phyloP scores from a whole-genome alignment of 2,888 invertebrate genomes.

The Tipula helvola region DNA sequence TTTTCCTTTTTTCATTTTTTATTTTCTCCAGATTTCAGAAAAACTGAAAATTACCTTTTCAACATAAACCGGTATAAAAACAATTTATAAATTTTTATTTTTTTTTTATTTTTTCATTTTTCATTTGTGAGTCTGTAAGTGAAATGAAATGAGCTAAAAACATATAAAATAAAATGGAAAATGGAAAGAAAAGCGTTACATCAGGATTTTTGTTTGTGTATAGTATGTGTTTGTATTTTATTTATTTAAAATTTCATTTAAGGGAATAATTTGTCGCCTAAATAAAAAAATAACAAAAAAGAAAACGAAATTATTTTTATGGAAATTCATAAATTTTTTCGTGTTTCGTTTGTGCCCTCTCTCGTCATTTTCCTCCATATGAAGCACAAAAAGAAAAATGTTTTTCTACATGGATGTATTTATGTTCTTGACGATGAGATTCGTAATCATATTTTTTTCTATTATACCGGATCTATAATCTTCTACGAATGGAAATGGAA shows the following conservation, averaged over 20 bases:
- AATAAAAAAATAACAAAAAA: neutral
- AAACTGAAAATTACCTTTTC: slow-evolving; percentile 4
- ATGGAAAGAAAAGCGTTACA: neutral
- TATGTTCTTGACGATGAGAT: neutral
- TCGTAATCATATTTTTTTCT: neutral
- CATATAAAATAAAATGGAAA: neutral
- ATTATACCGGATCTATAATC: neutral
- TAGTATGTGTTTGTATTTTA: neutral
- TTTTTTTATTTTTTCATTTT: neutral
- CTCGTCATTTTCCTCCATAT: neutral
- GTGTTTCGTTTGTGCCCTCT: neutral
- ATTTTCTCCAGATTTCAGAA: neutral
- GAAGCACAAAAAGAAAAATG: neutral
- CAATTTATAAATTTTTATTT: neutral
- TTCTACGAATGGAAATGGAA: neutral
- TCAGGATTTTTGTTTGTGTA: neutral
- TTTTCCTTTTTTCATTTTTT: neutral
- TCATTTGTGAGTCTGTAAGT: neutral
- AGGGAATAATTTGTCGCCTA: neutral
- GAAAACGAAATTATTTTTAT: neutral
- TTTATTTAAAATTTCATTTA: slow-evolving; percentile 4
- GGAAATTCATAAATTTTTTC: neutral
- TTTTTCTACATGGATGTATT: neutral
- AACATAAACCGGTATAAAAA: neutral
- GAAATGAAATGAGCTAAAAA: neutral